These are phyloP conservation scores for Picathartes gymnocephalus DNA, from an alignment of 2,113 vertebrate species.

Conservation along the genomic window DNA sequence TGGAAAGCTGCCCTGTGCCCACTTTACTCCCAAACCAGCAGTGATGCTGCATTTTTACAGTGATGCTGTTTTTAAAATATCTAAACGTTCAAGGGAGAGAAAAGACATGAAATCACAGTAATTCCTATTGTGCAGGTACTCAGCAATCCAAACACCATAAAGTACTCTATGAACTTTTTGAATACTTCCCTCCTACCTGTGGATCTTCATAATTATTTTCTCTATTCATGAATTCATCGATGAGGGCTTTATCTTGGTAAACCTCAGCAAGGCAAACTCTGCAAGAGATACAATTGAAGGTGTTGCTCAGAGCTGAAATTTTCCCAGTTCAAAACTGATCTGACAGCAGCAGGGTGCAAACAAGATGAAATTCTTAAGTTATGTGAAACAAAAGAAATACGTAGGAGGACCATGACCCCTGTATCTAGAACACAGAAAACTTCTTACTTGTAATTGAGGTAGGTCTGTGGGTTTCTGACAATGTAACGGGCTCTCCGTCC, in stretches of 20 bases:
- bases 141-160: background rate
- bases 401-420: background rate
- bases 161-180: background rate
- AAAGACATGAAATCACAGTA: background rate
- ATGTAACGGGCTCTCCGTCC: slow-evolving; percentile 89
- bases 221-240: slow-evolving; percentile 78
- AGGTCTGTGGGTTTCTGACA: slow-evolving; percentile 90
- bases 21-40: background rate
- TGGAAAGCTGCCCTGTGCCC: background rate
- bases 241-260: slow-evolving; percentile 87
- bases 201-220: slow-evolving; percentile 78
- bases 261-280: slow-evolving; percentile 94
- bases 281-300: background rate
- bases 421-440: background rate
- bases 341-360: background rate
- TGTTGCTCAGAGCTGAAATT: background rate
- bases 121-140: background rate
- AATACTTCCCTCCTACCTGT: slow-evolving; percentile 70
- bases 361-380: background rate
- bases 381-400: background rate
- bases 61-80: background rate
- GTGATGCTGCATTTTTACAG: background rate
- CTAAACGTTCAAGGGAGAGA: background rate
- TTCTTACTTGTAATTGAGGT: slow-evolving; percentile 90
- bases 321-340: background rate